A percentile compares a stretch with the other conserved stretches of the same genome.
phyloP scores from a whole-genome alignment of 2,113 vertebrate genomes.

The Danio rerio region GRCz12tu NC_133193.1:42882501-42883000 shows the following conservation, averaged over 20 bases:
- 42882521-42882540: constrained; percentile 12
- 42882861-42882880: constrained; percentile 7
- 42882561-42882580: constrained; percentile 32
- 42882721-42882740: constrained; percentile 64
- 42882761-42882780: constrained; percentile 77
- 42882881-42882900: neutral
- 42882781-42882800: constrained; percentile 67
- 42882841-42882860: neutral
- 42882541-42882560: neutral
- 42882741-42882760: constrained; percentile 76
- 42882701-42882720: constrained; percentile 45
- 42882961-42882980: neutral
- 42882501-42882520: neutral
- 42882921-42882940: neutral
- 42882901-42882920: neutral
- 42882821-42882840: constrained; percentile 72
- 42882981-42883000: neutral
- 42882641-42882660: constrained; percentile 40
- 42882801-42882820: constrained; percentile 73
- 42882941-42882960: neutral
- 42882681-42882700: constrained; percentile 26
- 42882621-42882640: constrained; percentile 24
- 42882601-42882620: constrained; percentile 50
- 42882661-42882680: constrained; percentile 22
- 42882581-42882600: constrained; percentile 28